A percentile compares a stretch with the other conserved stretches of the same genome.
Evolutionary conservation across 1,140 invertebrate genomes (phyloP).

Genomic region (Tetramorium alpestre): DNA sequence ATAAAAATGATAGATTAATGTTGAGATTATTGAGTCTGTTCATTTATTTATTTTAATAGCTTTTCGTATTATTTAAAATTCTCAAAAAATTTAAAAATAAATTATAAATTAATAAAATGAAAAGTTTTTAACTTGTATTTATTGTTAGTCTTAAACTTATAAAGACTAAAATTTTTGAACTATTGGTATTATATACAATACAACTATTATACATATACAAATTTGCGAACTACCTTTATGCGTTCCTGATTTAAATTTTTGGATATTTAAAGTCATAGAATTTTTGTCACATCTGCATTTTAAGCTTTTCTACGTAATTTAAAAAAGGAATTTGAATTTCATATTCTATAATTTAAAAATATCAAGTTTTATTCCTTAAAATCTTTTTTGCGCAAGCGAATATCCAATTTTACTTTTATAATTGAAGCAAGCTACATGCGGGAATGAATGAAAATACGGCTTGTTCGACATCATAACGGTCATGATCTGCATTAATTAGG

Average conservation of each 20-base stretch:
- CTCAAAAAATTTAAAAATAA: no score
- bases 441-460: neutral
- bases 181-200: neutral
- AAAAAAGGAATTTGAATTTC: neutral
- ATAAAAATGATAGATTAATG: neutral
- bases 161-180: neutral
- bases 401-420: neutral
- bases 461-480: neutral
- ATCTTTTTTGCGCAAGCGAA: neutral
- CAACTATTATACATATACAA: neutral
- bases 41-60: neutral
- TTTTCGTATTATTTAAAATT: neutral
- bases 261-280: neutral
- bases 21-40: neutral
- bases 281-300: neutral
- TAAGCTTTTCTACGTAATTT: neutral
- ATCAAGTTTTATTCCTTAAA: neutral
- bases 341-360: neutral
- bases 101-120: neutral
- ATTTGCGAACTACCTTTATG: neutral
- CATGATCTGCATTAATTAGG: conserved; percentile 35
- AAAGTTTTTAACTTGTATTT: neutral
- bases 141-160: neutral
- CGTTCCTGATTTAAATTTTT: neutral
- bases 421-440: neutral